Evolutionary conservation across 1,140 invertebrate genomes (phyloP).

Genomic region (Bombus huntii): DNA sequence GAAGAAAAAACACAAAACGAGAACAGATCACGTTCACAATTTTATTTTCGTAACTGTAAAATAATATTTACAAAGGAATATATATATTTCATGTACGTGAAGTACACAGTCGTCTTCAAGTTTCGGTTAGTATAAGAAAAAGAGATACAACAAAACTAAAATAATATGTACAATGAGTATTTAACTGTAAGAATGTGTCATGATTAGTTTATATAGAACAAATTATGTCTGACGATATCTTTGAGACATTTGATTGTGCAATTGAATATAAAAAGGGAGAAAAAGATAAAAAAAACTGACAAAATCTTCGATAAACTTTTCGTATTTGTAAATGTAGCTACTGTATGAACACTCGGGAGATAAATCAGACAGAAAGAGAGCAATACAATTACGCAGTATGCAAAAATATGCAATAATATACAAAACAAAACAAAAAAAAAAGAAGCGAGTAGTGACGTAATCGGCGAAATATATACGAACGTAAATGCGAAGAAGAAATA

Average conservation of each 20-base stretch:
- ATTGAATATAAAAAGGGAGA: background rate
- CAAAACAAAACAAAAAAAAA: background rate
- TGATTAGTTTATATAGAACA: conserved; percentile 34
- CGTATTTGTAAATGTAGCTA: background rate
- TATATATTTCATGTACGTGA: conserved; percentile 56
- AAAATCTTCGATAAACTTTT: background rate
- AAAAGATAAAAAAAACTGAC: no score
- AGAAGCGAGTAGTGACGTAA: conserved; percentile 16
- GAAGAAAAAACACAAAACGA: background rate
- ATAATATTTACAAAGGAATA: conserved; percentile 56
- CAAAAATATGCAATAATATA: conserved; percentile 27
- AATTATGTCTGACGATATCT: conserved; percentile 14
- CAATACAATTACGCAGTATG: background rate
- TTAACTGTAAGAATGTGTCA: conserved; percentile 11
- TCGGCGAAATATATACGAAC: conserved; percentile 35
- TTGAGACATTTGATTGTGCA: conserved; percentile 1
- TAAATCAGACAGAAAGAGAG: background rate
- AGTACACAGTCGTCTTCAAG: conserved; percentile 57
- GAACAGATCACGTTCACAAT: conserved; percentile 32
- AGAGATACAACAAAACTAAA: conserved; percentile 16
- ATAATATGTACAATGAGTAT: conserved; percentile 48
- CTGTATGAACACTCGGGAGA: background rate
- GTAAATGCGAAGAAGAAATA: conserved; percentile 55
- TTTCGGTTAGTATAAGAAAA: conserved; percentile 39
- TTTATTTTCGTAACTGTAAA: conserved; percentile 57